Conservation (phyloP, 1,140 invertebrate species). For the Dendrolimus kikuchii region DNA sequence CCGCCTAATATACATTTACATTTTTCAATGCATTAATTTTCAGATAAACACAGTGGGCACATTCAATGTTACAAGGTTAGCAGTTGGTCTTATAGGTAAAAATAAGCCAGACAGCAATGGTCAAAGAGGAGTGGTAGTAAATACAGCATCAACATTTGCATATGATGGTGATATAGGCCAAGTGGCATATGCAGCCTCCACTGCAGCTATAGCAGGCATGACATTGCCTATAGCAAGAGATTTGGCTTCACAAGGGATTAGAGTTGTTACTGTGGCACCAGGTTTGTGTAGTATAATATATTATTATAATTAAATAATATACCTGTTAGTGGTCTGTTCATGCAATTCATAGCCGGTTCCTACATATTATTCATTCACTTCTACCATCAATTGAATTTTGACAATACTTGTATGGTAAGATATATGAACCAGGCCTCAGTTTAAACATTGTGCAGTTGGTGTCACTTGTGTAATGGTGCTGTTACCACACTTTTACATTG, state of each 20-base stretch:
- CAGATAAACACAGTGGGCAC: constrained; percentile 92
- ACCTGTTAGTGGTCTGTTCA: too few species aligned
- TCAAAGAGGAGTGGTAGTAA: constrained; percentile 94
- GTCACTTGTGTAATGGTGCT: too few species aligned
- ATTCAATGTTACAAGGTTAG: constrained; percentile 93
- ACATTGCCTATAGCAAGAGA: constrained; percentile 96
- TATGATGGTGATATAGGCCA: constrained; percentile 98
- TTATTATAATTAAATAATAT: not conserved
- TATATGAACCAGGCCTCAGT: too few species aligned
- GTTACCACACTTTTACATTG: too few species aligned
- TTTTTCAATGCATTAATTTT: constrained; percentile 16
- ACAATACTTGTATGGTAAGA: too few species aligned
- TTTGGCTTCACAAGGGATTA: constrained; percentile 83
- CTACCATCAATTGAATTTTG: too few species aligned
- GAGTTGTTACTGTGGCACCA: constrained; percentile 90
- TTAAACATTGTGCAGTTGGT: too few species aligned
- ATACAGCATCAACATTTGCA: constrained; percentile 96
- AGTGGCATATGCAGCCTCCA: constrained; percentile 92
- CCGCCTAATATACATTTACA: too few species aligned
- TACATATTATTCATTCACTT: too few species aligned
- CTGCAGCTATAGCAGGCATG: constrained; percentile 92
- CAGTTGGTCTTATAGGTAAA: constrained; percentile 85
- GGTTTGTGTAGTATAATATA: constrained; percentile 63
- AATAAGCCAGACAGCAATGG: constrained; percentile 88
- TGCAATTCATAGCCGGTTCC: too few species aligned